Conservation (phyloP, 2,888 invertebrate species). For the Sphecodes monilicornis region DNA sequence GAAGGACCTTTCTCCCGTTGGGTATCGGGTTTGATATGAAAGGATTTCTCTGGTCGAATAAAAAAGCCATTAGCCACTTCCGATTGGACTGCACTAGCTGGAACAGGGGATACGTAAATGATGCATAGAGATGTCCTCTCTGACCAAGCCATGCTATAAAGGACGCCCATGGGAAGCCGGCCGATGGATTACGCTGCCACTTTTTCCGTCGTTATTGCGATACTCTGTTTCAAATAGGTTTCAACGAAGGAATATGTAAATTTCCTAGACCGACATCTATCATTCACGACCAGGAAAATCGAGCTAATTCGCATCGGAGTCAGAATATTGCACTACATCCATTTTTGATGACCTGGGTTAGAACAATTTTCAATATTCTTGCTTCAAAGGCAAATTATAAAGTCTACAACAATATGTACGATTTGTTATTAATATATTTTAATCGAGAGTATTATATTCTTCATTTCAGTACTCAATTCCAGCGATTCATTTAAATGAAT, state of each 20-base stretch:
- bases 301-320: not conserved
- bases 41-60: constrained; percentile 78
- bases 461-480: too few relatives aligned
- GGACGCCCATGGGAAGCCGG: constrained; percentile 45
- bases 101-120: constrained; percentile 52
- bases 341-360: not conserved
- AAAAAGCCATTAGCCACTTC: constrained; percentile 77
- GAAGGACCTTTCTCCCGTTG: constrained; percentile 69
- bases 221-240: constrained; percentile 21
- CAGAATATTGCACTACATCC: not conserved
- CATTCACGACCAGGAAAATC: not conserved
- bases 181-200: constrained; percentile 48
- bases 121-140: constrained; percentile 57
- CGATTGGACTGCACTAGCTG: constrained; percentile 62
- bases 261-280: not conserved
- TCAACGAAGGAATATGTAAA: not conserved
- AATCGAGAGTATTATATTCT: too few relatives aligned
- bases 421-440: too few relatives aligned
- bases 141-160: constrained; percentile 45
- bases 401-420: too few relatives aligned
- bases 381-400: too few relatives aligned
- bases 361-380: not conserved
- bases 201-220: constrained; percentile 51
- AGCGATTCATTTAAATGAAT: too few relatives aligned
- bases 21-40: constrained; percentile 77